Percentiles rank a stretch among this genome's conserved stretches.
These are phyloP conservation scores for Salvelinus alpinus DNA, from an alignment of 2,113 vertebrate species.

Conservation along the genomic window DNA sequence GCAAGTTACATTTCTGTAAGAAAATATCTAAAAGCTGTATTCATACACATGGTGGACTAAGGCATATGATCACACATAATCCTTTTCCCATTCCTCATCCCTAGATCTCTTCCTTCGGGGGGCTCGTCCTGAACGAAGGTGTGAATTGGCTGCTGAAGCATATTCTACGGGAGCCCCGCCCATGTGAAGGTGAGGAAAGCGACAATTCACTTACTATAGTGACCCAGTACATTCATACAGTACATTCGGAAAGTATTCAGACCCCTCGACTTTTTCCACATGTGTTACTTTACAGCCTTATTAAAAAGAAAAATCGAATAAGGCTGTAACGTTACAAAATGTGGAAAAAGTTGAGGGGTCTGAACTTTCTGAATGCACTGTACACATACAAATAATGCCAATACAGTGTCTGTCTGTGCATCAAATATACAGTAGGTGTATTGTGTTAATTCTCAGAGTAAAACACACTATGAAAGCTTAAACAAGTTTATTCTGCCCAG, in stretches of 20 bases:
- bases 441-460: not conserved
- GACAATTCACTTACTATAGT: not conserved
- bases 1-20: not conserved
- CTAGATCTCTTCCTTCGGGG: conserved; percentile 96
- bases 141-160: conserved; percentile 97
- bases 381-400: not conserved
- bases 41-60: not conserved
- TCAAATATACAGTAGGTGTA: not conserved
- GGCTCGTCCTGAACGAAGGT: conserved; percentile 88
- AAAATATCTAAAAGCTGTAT: not conserved
- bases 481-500: too few relatives aligned
- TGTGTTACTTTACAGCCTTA: too few relatives aligned
- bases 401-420: not conserved
- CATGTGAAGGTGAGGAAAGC: conserved; percentile 83
- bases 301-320: too few relatives aligned
- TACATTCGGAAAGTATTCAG: not conserved
- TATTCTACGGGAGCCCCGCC: conserved; percentile 91
- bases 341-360: too few relatives aligned
- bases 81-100: conserved; percentile 1
- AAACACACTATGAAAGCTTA: too few relatives aligned
- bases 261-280: too few relatives aligned
- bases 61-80: not conserved
- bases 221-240: not conserved
- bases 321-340: too few relatives aligned
- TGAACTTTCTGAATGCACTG: too few relatives aligned